phyloP scores from a whole-genome alignment of 2,888 invertebrate genomes.

The Griposia aprilina region DNA sequence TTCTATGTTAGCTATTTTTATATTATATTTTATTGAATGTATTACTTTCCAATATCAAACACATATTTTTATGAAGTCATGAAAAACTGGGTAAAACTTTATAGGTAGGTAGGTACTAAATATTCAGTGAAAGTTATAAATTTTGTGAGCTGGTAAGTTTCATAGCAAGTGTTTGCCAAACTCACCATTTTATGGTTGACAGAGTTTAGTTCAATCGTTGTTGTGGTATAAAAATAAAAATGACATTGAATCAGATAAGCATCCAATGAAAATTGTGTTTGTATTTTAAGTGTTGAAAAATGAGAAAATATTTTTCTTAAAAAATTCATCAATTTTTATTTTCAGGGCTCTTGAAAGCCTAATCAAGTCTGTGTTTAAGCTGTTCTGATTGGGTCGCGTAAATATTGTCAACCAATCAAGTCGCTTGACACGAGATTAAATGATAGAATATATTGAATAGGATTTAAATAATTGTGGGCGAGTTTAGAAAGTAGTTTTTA shows the following conservation, averaged over 20 bases:
- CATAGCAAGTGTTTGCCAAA: constrained; percentile 28
- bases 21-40: constrained; percentile 35
- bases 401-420: constrained; percentile 26
- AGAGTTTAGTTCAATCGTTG: constrained; percentile 15
- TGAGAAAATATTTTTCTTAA: not conserved
- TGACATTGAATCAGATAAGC: constrained; percentile 7
- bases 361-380: constrained; percentile 11
- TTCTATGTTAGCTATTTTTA: constrained; percentile 24
- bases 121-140: constrained; percentile 31
- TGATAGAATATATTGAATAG: not conserved
- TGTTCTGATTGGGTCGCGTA: constrained; percentile 16
- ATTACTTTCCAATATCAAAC: not conserved
- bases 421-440: not conserved
- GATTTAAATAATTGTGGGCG: too few relatives aligned
- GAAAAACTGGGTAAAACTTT: constrained; percentile 18
- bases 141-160: constrained; percentile 35
- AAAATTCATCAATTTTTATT: constrained; percentile 16
- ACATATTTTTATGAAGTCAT: constrained; percentile 9
- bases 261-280: constrained; percentile 22
- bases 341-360: not conserved
- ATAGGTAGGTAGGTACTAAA: constrained; percentile 15
- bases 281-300: constrained; percentile 4
- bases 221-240: constrained; percentile 19
- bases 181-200: constrained; percentile 15
- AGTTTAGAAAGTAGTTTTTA: constrained; percentile 18